Evolutionary conservation across 2,113 vertebrate species (phyloP).

Genomic region (Otocyon megalotis): DNA sequence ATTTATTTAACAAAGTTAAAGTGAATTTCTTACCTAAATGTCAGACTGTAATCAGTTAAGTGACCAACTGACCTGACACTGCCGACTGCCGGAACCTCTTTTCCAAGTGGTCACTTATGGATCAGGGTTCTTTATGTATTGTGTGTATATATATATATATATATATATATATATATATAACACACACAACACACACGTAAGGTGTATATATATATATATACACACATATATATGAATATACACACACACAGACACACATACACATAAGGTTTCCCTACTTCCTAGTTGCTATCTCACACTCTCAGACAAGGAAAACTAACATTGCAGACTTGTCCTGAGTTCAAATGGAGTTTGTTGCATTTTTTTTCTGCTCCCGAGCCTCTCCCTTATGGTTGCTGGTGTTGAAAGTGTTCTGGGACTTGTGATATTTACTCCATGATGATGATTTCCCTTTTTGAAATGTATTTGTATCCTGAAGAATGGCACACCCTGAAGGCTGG

Average conservation of each 20-base stretch:
- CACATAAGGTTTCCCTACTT: not conserved
- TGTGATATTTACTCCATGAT: not conserved
- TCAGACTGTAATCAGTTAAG: not conserved
- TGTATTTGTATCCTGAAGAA: not conserved
- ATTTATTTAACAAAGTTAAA: not conserved
- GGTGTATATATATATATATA: too few species aligned
- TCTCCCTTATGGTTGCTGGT: not conserved
- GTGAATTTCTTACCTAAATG: not conserved
- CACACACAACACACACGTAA: too few species aligned
- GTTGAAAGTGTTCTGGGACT: not conserved
- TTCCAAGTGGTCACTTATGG: not conserved
- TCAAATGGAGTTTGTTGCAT: not conserved
- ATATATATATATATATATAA: too few species aligned
- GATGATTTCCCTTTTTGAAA: not conserved
- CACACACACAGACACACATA: too few species aligned
- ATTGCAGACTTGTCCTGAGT: not conserved
- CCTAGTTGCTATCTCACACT: not conserved
- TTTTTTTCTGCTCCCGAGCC: not conserved
- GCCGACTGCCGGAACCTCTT: not conserved
- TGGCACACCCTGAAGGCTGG: not conserved
- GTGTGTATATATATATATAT: too few species aligned
- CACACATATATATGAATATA: too few species aligned
- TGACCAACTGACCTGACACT: not conserved
- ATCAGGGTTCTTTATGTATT: not conserved
- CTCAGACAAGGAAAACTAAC: not conserved